Percentiles rank a stretch among this genome's conserved stretches.
These are phyloP conservation scores for Tinea pellionella DNA, from an alignment of 2,888 invertebrate genomes.

Conservation along the genomic window DNA sequence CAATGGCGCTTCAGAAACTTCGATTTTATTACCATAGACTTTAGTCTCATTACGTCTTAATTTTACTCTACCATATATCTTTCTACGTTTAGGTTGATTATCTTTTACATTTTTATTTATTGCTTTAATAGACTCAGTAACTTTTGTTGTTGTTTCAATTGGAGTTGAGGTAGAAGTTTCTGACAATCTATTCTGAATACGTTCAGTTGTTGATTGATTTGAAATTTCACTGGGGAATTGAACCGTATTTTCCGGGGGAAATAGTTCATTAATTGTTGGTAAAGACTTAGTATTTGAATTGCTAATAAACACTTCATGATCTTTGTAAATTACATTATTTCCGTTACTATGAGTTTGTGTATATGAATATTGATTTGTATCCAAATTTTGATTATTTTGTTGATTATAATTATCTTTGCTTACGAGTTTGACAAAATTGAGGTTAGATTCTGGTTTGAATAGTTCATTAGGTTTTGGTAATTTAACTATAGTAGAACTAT, in stretches of 20 bases:
- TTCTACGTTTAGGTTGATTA: slow-evolving; percentile 16
- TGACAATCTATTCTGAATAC: too few relatives aligned
- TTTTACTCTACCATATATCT: slow-evolving; percentile 20
- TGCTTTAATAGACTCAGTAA: slow-evolving; percentile 11
- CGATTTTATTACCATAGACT: neutral
- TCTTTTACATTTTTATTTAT: slow-evolving; percentile 15
- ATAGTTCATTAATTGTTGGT: too few relatives aligned
- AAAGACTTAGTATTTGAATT: too few relatives aligned
- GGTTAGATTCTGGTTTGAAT: neutral
- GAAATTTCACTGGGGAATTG: too few relatives aligned
- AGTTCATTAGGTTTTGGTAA: neutral
- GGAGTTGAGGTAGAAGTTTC: too few relatives aligned
- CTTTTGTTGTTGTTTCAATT: too few relatives aligned
- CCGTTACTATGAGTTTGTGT: neutral
- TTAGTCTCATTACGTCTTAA: neutral
- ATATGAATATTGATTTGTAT: neutral
- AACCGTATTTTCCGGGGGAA: too few relatives aligned
- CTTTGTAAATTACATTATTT: neutral
- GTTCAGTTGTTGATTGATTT: too few relatives aligned
- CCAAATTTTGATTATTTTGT: neutral
- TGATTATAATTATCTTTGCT: too few relatives aligned
- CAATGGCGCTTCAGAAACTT: neutral
- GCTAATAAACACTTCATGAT: neutral
- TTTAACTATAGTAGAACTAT: too few relatives aligned
- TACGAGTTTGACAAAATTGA: too few relatives aligned